Base-by-base conservation (phyloP, 2,113 vertebrate species). In the Prunella fulvescens region DNA sequence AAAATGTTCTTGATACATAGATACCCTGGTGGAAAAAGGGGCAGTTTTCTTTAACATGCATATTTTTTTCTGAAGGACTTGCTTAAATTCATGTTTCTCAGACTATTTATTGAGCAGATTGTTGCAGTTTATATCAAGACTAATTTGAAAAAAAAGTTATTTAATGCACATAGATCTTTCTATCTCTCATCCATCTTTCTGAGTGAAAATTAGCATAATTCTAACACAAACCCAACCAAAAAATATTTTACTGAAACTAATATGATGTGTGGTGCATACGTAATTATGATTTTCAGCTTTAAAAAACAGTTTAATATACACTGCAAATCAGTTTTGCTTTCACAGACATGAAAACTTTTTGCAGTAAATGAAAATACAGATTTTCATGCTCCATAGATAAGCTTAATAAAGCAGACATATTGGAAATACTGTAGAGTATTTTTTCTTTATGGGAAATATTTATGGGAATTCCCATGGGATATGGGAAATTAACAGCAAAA, bases 231-330 rank as follows among this genome's bases (percentile, higher is more conserved):
- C 10, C 2, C 4, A 58, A 70, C 19, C 19, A 65, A 73, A 71
- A 93, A 87, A 45, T 54, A 2, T 76, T 92, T 71, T 90, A 64
- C 31, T 69, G 61, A 85, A 81, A 44, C 2, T 53, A 54, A 35
- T 78, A 44, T 26, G 56, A 87, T 1, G 2, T 79, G 61, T 7
- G 1, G 9, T 82, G 70, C 57, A 69, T 76, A 60, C 29, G 69
- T 76, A 90, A 91, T 53, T 53, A 91, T 60, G n/a, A 90, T 72
- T 96, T 94, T 85, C 70, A 87, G 62, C n/a, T 65, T 87, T 85
- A 77, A 25, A 76, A 81, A 60, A 31, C 7, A 69, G 22, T 82
- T 88, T 82, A 64, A 79, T 74, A 79, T 37, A 42, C 40, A 85
- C 28, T 47, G 37, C 7, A 79, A 91, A 67, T 79, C 56, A 64